Percentiles rank a stretch among this genome's conserved stretches.
phyloP scores from a whole-genome alignment of 2,888 invertebrate genomes.

The Pterostichus niger region DNA sequence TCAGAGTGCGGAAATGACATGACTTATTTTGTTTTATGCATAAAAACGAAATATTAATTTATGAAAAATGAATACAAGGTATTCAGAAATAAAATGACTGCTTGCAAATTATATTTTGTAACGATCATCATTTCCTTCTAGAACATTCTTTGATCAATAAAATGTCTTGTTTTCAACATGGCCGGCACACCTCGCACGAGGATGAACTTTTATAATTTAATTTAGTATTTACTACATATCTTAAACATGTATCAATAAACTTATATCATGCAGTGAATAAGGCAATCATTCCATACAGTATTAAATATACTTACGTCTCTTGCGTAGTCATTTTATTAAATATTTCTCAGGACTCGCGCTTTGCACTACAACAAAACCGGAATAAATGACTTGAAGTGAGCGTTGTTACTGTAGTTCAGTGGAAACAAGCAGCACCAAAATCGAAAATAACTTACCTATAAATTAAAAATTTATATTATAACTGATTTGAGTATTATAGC shows the following conservation, averaged over 20 bases:
- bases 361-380: constrained; percentile 67
- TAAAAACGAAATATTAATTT: constrained; percentile 8
- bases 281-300: not conserved
- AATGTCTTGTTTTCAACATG: constrained; percentile 74
- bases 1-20: constrained; percentile 59
- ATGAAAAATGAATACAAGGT: not conserved
- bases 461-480: constrained; percentile 8
- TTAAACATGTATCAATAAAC: not conserved
- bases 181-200: constrained; percentile 73
- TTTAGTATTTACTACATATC: constrained; percentile 40
- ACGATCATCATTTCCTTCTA: constrained; percentile 69
- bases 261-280: not conserved
- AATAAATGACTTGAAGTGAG: constrained; percentile 68
- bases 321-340: constrained; percentile 64
- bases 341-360: constrained; percentile 53
- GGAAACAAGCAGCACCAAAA: not conserved
- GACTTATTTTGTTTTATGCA: constrained; percentile 46
- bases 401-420: not conserved
- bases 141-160: constrained; percentile 77
- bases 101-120: constrained; percentile 32
- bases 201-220: constrained; percentile 69
- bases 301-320: constrained; percentile 60
- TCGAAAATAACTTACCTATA: not conserved
- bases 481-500: not conserved
- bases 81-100: constrained; percentile 43